These are phyloP conservation scores for Gryllus bimaculatus DNA, from an alignment of 1,140 invertebrate species.

Conservation along the genomic window DNA sequence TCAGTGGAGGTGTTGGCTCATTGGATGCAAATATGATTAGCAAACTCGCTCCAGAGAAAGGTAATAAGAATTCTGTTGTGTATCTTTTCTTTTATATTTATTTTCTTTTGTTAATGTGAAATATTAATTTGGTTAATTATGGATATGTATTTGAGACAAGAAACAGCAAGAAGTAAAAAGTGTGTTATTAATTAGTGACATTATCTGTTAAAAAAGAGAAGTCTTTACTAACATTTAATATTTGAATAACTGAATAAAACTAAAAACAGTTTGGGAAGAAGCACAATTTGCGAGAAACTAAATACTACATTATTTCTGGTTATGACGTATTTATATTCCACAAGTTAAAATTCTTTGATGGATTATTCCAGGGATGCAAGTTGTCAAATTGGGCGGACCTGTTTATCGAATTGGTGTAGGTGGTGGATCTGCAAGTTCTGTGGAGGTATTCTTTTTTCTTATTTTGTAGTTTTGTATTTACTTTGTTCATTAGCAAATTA, in stretches of 20 bases:
- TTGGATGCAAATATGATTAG: conserved; percentile 70
- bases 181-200: too few species aligned
- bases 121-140: too few species aligned
- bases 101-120: too few species aligned
- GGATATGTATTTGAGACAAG: too few species aligned
- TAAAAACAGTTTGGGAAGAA: too few species aligned
- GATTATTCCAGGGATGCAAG: conserved; percentile 54
- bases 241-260: too few species aligned
- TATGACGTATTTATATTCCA: background rate
- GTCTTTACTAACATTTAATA: too few species aligned
- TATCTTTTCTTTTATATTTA: too few species aligned
- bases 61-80: conserved; percentile 31
- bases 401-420: conserved; percentile 96
- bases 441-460: conserved; percentile 50
- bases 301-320: too few species aligned
- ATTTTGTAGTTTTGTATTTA: conserved; percentile 14
- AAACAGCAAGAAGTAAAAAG: too few species aligned
- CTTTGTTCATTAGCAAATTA: background rate
- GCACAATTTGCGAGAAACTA: too few species aligned
- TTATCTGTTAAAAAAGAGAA: too few species aligned
- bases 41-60: conserved; percentile 60
- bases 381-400: conserved; percentile 85
- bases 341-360: background rate
- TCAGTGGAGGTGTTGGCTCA: conserved; percentile 88
- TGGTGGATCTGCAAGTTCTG: conserved; percentile 90